Percentiles rank a stretch among this genome's conserved stretches.
Evolutionary conservation across 1,140 invertebrate genomes (phyloP).

Genomic region (Linepithema humile): DNA sequence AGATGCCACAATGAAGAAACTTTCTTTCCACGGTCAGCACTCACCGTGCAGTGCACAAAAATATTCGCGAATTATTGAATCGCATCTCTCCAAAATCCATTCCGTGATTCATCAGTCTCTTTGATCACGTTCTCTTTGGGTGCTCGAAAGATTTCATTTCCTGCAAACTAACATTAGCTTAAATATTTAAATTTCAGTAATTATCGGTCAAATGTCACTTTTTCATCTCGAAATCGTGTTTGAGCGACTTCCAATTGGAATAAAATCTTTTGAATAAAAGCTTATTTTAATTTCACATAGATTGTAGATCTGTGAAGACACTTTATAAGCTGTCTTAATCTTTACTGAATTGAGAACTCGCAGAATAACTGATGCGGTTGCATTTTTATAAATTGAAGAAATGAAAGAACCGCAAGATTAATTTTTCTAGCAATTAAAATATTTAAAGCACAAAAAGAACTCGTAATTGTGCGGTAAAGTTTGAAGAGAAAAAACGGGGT

Average conservation of each 20-base stretch:
- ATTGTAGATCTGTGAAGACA: neutral
- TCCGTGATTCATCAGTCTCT: neutral
- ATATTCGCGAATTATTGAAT: slow-evolving; percentile 32
- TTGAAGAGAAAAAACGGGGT: too few relatives aligned
- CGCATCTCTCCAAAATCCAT: neutral
- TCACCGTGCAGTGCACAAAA: neutral
- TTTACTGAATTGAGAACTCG: neutral
- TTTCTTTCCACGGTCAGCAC: slow-evolving; percentile 25
- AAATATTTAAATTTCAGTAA: neutral
- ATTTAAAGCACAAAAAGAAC: too few relatives aligned
- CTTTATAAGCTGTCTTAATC: neutral
- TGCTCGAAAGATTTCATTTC: neutral
- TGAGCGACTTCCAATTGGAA: neutral
- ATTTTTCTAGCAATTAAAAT: too few relatives aligned
- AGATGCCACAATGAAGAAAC: slow-evolving; percentile 47
- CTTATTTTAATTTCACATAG: neutral
- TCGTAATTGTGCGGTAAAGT: neutral
- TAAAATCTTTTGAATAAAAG: neutral
- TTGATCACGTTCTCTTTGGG: neutral
- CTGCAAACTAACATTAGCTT: neutral
- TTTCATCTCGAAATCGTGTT: neutral
- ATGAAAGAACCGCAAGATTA: too few relatives aligned
- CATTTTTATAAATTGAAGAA: neutral
- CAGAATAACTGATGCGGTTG: neutral
- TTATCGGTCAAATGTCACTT: neutral